A percentile compares a stretch with the other conserved stretches of the same genome.
phyloP scores from a whole-genome alignment of 2,888 invertebrate genomes.

The Eupithecia vulgata region DNA sequence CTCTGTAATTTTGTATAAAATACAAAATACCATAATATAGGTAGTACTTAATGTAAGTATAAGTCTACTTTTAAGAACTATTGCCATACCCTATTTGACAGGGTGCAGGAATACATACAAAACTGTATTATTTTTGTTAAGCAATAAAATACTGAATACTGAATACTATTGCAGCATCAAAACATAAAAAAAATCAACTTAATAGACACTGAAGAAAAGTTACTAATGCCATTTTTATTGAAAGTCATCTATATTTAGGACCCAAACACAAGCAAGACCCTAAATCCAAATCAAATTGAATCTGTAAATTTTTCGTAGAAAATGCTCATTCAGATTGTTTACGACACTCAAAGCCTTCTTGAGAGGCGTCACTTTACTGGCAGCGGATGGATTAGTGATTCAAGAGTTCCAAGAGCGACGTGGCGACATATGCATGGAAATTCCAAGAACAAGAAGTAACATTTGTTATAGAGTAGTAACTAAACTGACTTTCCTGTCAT shows the following conservation, averaged over 20 bases:
- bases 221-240: background rate
- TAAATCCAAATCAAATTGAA: background rate
- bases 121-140: too few relatives aligned
- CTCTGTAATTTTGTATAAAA: too few relatives aligned
- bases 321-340: constrained; percentile 28
- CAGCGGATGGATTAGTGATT: constrained; percentile 16
- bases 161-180: too few relatives aligned
- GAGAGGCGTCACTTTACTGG: constrained; percentile 20
- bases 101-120: too few relatives aligned
- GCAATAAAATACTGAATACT: too few relatives aligned
- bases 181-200: too few relatives aligned
- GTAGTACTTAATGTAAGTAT: too few relatives aligned
- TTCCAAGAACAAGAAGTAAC: constrained; percentile 28
- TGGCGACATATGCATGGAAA: constrained; percentile 2
- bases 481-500: background rate
- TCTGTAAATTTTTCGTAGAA: background rate
- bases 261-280: background rate
- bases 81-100: too few relatives aligned
- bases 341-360: constrained; percentile 34
- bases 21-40: too few relatives aligned
- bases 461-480: background rate
- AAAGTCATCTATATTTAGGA: background rate
- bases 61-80: too few relatives aligned
- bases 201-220: background rate
- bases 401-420: constrained; percentile 7